Base-by-base conservation (phyloP, 37 sponge, comb jelly and placozoan species). In the Halisarca cf. caerulea region DNA sequence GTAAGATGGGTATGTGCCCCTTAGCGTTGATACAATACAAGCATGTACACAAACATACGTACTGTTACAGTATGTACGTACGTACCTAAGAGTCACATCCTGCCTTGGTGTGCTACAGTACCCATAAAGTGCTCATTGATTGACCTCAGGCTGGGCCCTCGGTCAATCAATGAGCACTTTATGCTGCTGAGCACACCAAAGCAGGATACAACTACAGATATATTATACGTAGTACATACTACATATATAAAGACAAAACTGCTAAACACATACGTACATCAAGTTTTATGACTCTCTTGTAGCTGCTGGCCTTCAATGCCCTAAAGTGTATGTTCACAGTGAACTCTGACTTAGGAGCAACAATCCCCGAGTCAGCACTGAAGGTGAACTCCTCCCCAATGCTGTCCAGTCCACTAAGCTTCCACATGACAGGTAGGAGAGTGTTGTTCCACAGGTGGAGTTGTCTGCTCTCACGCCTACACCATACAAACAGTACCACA, bases 371-470 rank as follows among this genome's bases (percentile, higher is more conserved):
- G 40, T 96, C 99, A 60, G 90, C 89, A 47, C 90, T 92, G 86
- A 98, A 94, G 27, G 90, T 86, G 90, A 96, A 98, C 51, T 96
- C 97, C 3, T 98, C 97, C 11, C 97, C 99, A 40, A 94, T 68
- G 35, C 62, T 79, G 24, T 98, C 99, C 58, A 87, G 77, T 23
- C 95, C 97, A 84, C 89, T 90, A 35, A 98, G 86, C 53, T 91
- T 90, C 99, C 99, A 98, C 0, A 91, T 93, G 33, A 94, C 99
- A 33, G 99, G 96, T 0, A 98, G 86, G 34, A 96, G 81, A 3
- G 96, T 94, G 66, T 80, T 82, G 82, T 98, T 98, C 57, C 87
- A 77, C 17, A 98, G 74, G 44, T 90, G 86, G 24, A 98, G 80
- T 24, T 87, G 87, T 36, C 89, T 87, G 3, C 95, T 92, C 82